A percentile compares a stretch with the other conserved stretches of the same genome.
These are phyloP conservation scores for Streblospio benedicti DNA, from an alignment of 1,140 invertebrate species.

Conservation along the genomic window DNA sequence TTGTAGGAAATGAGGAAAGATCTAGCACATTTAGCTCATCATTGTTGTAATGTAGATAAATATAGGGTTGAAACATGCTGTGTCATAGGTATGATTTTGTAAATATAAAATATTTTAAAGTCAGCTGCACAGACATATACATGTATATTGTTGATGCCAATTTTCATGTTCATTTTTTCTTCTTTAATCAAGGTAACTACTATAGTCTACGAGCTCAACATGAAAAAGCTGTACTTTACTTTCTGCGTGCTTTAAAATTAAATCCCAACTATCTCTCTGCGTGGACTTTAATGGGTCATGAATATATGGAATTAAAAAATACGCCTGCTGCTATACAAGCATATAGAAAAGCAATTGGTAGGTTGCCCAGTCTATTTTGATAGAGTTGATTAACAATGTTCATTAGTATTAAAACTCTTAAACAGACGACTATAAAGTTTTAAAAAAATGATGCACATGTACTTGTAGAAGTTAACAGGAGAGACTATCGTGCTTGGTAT, in stretches of 20 bases:
- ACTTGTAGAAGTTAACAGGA: constrained; percentile 71
- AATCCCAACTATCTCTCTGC: constrained; percentile 89
- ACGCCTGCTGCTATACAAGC: constrained; percentile 93
- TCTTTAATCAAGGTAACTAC: constrained; percentile 83
- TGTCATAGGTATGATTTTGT: constrained; percentile 71
- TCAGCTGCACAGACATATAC: too few species aligned
- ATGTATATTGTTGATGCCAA: too few species aligned
- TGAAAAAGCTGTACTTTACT: constrained; percentile 92
- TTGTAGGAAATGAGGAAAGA: constrained; percentile 74
- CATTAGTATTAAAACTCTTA: neutral
- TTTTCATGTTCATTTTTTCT: neutral
- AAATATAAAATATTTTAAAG: neutral
- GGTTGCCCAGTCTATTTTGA: constrained; percentile 15
- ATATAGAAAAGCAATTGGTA: constrained; percentile 91
- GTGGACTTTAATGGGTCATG: constrained; percentile 97
- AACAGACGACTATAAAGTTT: neutral
- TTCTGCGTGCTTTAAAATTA: constrained; percentile 85
- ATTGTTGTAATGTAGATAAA: constrained; percentile 87
- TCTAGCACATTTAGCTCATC: constrained; percentile 84
- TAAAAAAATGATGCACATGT: neutral
- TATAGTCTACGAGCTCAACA: constrained; percentile 93
- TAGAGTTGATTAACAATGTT: neutral
- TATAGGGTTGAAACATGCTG: constrained; percentile 96
- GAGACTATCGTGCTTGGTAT: constrained; percentile 89
- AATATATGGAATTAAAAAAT: constrained; percentile 98